Conservation (phyloP, 2,797 vertebrate genomes). For the Anguilla megastoma region DNA sequence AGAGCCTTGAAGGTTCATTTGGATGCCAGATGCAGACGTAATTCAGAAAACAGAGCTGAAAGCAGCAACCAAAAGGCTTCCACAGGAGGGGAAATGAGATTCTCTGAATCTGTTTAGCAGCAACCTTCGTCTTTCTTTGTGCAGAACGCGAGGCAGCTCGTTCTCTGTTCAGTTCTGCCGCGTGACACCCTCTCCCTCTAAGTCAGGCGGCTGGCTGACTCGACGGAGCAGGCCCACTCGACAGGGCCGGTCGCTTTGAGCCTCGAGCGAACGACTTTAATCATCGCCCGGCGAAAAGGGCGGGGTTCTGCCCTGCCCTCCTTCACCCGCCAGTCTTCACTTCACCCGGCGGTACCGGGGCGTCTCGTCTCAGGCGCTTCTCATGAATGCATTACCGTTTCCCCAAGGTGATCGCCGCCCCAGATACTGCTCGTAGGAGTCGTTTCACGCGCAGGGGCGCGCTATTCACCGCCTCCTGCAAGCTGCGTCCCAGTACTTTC, state of each 20-base stretch:
- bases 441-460: not conserved
- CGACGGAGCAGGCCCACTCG: not conserved
- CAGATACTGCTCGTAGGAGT: not conserved
- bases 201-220: not conserved
- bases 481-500: not conserved
- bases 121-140: conserved; percentile 18
- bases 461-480: not conserved
- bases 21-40: not conserved
- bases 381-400: conserved; percentile 11
- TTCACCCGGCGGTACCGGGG: conserved; percentile 9
- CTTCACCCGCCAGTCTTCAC: not conserved
- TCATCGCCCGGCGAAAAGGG: not conserved
- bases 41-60: conserved; percentile 35
- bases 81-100: conserved; percentile 28
- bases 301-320: not conserved
- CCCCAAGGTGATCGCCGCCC: not conserved
- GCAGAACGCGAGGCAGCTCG: not conserved
- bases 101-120: conserved; percentile 51
- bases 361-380: not conserved
- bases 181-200: conserved; percentile 26
- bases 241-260: not conserved
- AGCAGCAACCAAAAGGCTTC: conserved; percentile 31
- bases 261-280: not conserved
- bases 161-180: conserved; percentile 24
- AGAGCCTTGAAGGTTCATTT: conserved; percentile 8